Evolutionary conservation across 2,888 invertebrate genomes (phyloP).

Genomic region (Leucoptera coffeella): DNA sequence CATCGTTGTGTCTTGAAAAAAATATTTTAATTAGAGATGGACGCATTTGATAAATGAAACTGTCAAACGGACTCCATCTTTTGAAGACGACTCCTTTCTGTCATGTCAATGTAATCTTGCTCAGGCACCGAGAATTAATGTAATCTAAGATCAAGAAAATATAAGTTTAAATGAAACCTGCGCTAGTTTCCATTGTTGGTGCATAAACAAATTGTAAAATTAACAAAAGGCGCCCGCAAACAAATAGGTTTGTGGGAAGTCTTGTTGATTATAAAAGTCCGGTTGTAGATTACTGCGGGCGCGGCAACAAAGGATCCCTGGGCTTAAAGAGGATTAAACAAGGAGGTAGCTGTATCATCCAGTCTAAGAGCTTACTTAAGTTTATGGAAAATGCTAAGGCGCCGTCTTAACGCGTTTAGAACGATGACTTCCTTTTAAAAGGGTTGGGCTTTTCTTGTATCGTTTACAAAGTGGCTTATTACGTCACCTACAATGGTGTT

Average conservation of each 20-base stretch:
- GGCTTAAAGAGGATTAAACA: conserved; percentile 39
- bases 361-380: conserved; percentile 41
- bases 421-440: conserved; percentile 41
- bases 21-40: no score
- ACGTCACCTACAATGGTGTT: no score
- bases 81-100: no score
- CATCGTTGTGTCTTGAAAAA: no score
- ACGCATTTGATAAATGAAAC: no score
- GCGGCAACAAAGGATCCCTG: conserved; percentile 23
- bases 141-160: no score
- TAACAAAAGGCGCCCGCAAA: conserved; percentile 17
- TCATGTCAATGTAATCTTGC: no score
- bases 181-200: conserved; percentile 16
- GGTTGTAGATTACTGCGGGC: conserved; percentile 27
- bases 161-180: no score
- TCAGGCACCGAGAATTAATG: no score
- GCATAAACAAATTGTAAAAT: conserved; percentile 25
- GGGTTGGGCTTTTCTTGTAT: conserved; percentile 50
- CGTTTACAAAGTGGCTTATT: no score
- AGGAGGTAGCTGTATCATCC: conserved; percentile 42
- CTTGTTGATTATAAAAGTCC: conserved; percentile 36
- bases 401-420: conserved; percentile 30
- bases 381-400: conserved; percentile 44
- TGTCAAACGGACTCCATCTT: no score
- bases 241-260: conserved; percentile 19